Percentiles rank a stretch among this genome's conserved stretches.
These are phyloP conservation scores for Homarus gammarus DNA, from an alignment of 2,888 invertebrate species.

Conservation along the genomic window DNA sequence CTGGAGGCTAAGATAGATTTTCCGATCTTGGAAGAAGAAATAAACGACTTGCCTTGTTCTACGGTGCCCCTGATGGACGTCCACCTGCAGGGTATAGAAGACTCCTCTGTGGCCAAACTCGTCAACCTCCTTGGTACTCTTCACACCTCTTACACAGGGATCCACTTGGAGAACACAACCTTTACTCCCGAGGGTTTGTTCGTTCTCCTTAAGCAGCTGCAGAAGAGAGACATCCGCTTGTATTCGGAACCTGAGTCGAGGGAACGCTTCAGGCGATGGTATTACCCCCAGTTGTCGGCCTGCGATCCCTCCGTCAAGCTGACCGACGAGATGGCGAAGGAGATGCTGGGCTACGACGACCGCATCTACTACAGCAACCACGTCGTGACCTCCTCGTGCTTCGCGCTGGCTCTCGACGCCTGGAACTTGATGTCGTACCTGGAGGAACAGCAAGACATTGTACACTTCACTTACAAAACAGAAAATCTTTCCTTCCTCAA, in stretches of 20 bases:
- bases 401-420: conserved; percentile 63
- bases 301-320: conserved; percentile 16
- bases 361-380: conserved; percentile 73
- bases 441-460: conserved; percentile 60
- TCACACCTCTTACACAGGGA: conserved; percentile 68
- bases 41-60: conserved; percentile 39
- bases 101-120: conserved; percentile 47
- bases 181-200: conserved; percentile 72
- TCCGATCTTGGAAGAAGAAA: conserved; percentile 39
- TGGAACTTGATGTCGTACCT: conserved; percentile 72
- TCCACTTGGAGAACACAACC: conserved; percentile 70
- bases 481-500: conserved; percentile 69
- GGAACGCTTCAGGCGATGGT: conserved; percentile 71
- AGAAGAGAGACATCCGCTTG: conserved; percentile 58
- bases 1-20: conserved; percentile 72
- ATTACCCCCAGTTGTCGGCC: conserved; percentile 65
- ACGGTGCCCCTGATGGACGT: conserved; percentile 67
- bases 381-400: conserved; percentile 58
- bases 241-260: conserved; percentile 45
- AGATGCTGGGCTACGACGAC: conserved; percentile 72
- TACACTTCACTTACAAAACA: conserved; percentile 65
- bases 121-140: conserved; percentile 63
- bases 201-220: conserved; percentile 67
- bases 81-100: conserved; percentile 49
- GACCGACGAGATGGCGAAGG: conserved; percentile 54